A percentile compares a stretch with the other conserved stretches of the same genome.
Evolutionary conservation across 2,888 invertebrate species (phyloP).

Genomic region (Pterostichus madidus): DNA sequence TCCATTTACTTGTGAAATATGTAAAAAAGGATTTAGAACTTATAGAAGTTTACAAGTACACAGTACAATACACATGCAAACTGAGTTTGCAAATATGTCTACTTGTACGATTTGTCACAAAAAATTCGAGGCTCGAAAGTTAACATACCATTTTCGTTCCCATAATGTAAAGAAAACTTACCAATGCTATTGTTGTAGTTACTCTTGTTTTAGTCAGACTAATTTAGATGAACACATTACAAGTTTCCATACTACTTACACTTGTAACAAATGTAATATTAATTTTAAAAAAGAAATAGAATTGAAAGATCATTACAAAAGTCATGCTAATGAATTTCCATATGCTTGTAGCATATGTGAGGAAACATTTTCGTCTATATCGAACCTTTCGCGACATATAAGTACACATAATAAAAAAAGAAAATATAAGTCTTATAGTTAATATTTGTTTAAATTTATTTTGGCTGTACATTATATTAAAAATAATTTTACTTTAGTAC

Average conservation of each 20-base stretch:
- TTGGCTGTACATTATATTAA: no score
- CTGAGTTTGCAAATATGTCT: conserved; percentile 33
- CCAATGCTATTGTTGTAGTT: conserved; percentile 26
- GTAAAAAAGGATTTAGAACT: conserved; percentile 30
- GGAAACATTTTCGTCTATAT: conserved; percentile 34
- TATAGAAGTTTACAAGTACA: conserved; percentile 41
- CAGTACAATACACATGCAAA: conserved; percentile 32
- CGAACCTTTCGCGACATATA: conserved; percentile 54
- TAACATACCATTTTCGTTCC: conserved; percentile 8
- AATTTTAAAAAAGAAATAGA: conserved; percentile 36
- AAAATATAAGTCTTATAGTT: not conserved
- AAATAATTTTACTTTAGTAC: not conserved
- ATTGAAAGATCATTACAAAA: conserved; percentile 53
- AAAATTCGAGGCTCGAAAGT: conserved; percentile 52
- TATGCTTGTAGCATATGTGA: conserved; percentile 63
- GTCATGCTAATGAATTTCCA: conserved; percentile 35
- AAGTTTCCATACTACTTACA: conserved; percentile 15
- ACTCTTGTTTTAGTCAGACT: conserved; percentile 37
- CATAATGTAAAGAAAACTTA: conserved; percentile 8
- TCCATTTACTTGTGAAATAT: conserved; percentile 49
- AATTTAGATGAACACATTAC: conserved; percentile 43
- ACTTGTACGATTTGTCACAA: conserved; percentile 54
- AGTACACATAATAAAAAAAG: conserved; percentile 48
- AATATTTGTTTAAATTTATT: not conserved
- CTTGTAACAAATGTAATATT: conserved; percentile 48